Base-by-base conservation (phyloP, 2,113 vertebrate genomes). In the Puma concolor region DNA sequence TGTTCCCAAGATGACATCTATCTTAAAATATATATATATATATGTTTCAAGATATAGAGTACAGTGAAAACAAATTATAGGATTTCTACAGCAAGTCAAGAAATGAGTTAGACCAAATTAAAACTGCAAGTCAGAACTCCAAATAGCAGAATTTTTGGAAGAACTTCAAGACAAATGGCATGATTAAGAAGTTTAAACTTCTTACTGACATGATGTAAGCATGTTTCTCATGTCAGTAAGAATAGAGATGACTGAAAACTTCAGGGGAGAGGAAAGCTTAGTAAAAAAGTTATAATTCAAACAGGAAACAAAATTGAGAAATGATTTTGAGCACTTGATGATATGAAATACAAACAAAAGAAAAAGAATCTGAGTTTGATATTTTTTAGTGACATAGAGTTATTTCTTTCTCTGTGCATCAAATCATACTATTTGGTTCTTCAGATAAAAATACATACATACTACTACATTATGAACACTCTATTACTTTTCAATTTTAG, bases 91-190 rank as follows among this genome's bases (percentile, higher is more conserved):
- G 7, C 50, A 72, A 77, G 33, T 38, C 66, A 23, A 85, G 82
- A 88, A 94, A 64, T 71, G 17, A 97, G 17, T 66, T 84, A 96
- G n/a, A 71, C 2, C 27, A 91, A 91, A 85, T 91, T 52, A 88
- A 41, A 93, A 76, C 17, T 33, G 21, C 4, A 85, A 88, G 31
- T 80, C 17, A 85, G 38, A 88, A 64, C 4, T 50, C n/a, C 19
- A 91, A 85, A 21, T 13, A 93, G n/a, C 48, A 60, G 21, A 60
- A 69, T 92, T 88, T 91, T 33, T 80, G 79, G 48, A 82, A 81
- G 9, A 93, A 93, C 41, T 57, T 94, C 60, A 93, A 85, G 57
- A 90, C 17, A 85, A 84, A 84, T 29, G 21, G 23, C n/a, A 72
- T 48, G 63, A 85, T 79, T 63, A 67, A 79, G 48, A 96, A 88